A percentile compares a stretch with the other conserved stretches of the same genome.
Conservation (phyloP, 2,113 vertebrate species). For the Myotis davidii region DNA sequence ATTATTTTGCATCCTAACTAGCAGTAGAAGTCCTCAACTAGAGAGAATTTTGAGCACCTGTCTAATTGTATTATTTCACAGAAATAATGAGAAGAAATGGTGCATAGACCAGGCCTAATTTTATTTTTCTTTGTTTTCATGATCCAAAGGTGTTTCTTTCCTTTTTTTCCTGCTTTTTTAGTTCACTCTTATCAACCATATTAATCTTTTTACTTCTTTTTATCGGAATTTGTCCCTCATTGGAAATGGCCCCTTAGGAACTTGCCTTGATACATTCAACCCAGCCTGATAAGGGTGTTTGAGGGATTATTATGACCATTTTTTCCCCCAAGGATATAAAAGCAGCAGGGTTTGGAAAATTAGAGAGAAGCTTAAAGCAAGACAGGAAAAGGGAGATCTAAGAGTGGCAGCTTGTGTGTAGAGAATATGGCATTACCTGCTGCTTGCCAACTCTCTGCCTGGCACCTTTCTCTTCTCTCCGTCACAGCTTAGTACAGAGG, state of each 20-base stretch:
- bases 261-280: background rate
- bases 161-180: background rate
- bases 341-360: background rate
- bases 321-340: background rate
- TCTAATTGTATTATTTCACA: background rate
- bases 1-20: background rate
- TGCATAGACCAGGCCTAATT: background rate
- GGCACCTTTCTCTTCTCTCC: background rate
- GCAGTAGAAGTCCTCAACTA: background rate
- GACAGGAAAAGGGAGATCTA: background rate
- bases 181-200: background rate
- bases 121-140: background rate
- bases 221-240: background rate
- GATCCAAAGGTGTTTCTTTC: background rate
- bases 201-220: background rate
- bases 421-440: background rate
- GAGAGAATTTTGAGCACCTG: background rate
- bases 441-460: background rate
- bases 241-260: background rate
- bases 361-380: background rate
- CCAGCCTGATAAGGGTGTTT: background rate
- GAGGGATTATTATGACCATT: background rate
- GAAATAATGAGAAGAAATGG: background rate
- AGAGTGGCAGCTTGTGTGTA: background rate
- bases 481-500: accelerated